These are phyloP conservation scores for Holacanthus passer DNA, from an alignment of 2,113 vertebrate species.

Conservation along the genomic window DNA sequence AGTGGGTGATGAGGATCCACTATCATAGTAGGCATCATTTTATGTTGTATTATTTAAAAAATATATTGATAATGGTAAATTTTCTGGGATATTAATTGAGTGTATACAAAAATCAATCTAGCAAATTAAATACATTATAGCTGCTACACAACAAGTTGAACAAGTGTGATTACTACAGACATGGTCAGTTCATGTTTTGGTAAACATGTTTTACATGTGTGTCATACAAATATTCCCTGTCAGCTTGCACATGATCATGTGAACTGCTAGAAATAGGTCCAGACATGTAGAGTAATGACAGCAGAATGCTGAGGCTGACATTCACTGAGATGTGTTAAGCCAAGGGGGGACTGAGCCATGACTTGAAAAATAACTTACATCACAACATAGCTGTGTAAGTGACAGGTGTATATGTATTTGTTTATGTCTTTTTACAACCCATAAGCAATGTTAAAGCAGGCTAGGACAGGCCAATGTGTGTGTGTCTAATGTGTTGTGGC, in stretches of 20 bases:
- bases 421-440: neutral
- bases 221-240: constrained; percentile 29
- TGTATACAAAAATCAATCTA: neutral
- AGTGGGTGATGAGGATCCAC: neutral
- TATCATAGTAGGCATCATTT: neutral
- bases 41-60: neutral
- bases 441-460: constrained; percentile 16
- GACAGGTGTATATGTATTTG: constrained; percentile 17
- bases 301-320: constrained; percentile 40
- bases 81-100: neutral
- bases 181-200: neutral
- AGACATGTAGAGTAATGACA: constrained; percentile 19
- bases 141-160: no score
- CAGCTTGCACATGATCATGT: constrained; percentile 35
- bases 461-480: neutral
- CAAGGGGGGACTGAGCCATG: constrained; percentile 1
- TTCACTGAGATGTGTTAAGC: constrained; percentile 30
- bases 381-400: constrained; percentile 9
- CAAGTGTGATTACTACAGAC: neutral
- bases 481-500: no score
- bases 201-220: constrained; percentile 27
- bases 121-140: neutral
- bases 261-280: constrained; percentile 44
- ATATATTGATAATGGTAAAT: neutral
- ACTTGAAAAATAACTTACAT: constrained; percentile 1